A percentile compares a stretch with the other conserved stretches of the same genome.
phyloP scores from a whole-genome alignment of 64 coral and sea anemone genomes.

The Dendronephthya gigantea region DNA sequence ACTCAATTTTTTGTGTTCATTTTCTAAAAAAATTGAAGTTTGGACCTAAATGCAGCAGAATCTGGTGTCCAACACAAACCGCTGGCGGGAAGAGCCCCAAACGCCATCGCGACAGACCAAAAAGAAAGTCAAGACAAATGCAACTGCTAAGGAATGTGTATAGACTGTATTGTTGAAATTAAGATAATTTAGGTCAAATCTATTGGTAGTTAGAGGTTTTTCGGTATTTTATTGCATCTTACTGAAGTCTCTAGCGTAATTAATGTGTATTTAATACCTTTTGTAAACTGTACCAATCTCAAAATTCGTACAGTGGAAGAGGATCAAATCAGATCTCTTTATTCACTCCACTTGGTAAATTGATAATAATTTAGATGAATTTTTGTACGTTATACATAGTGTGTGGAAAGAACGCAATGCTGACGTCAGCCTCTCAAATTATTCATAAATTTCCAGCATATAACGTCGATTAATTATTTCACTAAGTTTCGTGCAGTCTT shows the following conservation, averaged over 20 bases:
- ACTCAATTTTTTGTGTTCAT: slow-evolving; percentile 3
- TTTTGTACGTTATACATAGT: neutral
- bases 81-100: slow-evolving; percentile 62
- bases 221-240: neutral
- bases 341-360: neutral
- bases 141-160: slow-evolving; percentile 39
- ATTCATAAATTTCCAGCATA: too few species aligned
- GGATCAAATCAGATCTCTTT: too few species aligned
- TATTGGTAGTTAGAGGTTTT: neutral
- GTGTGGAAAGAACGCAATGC: neutral
- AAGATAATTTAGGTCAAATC: neutral
- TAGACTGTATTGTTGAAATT: neutral
- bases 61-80: slow-evolving; percentile 97
- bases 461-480: too few species aligned
- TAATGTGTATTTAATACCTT: slow-evolving; percentile 6
- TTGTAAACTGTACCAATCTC: neutral
- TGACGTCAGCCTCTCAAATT: too few species aligned
- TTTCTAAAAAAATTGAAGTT: slow-evolving; percentile 55
- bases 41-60: slow-evolving; percentile 96
- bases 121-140: slow-evolving; percentile 87
- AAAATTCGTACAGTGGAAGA: too few species aligned
- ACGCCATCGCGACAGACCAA: slow-evolving; percentile 82
- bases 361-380: neutral
- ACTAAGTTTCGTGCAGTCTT: too few species aligned
- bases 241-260: neutral